Evolutionary conservation across 2,888 invertebrate species (phyloP).

Genomic region (Eulithis prunata): DNA sequence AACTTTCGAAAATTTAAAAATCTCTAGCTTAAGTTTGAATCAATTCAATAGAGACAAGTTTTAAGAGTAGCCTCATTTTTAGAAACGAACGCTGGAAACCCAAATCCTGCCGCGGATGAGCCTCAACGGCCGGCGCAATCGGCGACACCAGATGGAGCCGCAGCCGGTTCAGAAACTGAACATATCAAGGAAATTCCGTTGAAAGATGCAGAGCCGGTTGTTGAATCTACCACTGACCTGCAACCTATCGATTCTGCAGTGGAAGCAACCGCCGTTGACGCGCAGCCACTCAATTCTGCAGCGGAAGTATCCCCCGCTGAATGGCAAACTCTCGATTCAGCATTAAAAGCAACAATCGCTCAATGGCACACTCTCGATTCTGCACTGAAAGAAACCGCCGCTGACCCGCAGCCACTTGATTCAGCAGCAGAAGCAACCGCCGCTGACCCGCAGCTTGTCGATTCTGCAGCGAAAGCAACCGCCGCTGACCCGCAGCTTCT

Average conservation of each 20-base stretch:
- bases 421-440: too few relatives aligned
- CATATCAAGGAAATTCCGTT: not conserved
- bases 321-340: too few relatives aligned
- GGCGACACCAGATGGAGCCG: not conserved
- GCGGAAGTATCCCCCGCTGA: not conserved
- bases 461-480: too few relatives aligned
- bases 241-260: not conserved
- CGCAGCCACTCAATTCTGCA: not conserved
- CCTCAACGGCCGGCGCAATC: not conserved
- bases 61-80: not conserved
- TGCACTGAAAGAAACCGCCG: too few relatives aligned
- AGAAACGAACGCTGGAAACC: not conserved
- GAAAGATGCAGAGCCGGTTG: not conserved
- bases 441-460: too few relatives aligned
- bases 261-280: not conserved
- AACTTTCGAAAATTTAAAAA: too few relatives aligned
- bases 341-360: too few relatives aligned
- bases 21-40: too few relatives aligned
- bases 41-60: not conserved
- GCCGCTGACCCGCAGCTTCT: too few relatives aligned
- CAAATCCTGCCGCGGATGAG: not conserved
- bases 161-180: not conserved
- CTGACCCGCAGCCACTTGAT: too few relatives aligned
- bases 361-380: too few relatives aligned
- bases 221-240: not conserved